These are phyloP conservation scores for Xestia rhomboidea DNA, from an alignment of 2,888 invertebrate species.

Conservation along the genomic window DNA sequence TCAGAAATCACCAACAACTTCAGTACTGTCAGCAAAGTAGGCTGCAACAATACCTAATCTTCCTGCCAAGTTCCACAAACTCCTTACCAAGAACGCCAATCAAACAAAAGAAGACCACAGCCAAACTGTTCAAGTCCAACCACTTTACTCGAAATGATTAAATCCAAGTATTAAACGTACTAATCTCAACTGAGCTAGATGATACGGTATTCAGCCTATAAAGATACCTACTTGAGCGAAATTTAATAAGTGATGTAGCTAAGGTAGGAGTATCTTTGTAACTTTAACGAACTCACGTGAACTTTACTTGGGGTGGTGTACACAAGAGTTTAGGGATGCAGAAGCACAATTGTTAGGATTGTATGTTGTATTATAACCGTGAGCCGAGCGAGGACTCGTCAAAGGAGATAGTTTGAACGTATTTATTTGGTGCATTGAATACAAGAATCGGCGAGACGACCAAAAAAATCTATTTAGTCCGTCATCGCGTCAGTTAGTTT, in stretches of 20 bases:
- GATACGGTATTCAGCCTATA: conserved; percentile 42
- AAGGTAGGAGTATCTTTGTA: conserved; percentile 47
- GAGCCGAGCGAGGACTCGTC: no score
- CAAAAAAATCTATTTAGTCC: no score
- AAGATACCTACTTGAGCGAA: conserved; percentile 44
- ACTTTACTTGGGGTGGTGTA: conserved; percentile 34
- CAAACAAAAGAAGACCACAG: conserved; percentile 36
- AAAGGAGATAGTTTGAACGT: no score
- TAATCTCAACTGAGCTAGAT: conserved; percentile 38
- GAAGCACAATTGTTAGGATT: conserved; percentile 22
- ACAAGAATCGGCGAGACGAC: no score
- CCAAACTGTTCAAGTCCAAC: conserved; percentile 11
- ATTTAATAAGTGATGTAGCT: conserved; percentile 68
- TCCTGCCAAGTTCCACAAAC: conserved; percentile 6
- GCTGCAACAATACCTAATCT: conserved; percentile 1
- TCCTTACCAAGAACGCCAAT: conserved; percentile 22
- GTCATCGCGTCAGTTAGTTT: no score
- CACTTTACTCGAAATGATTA: conserved; percentile 38
- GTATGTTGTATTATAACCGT: neutral
- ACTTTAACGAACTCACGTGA: conserved; percentile 61
- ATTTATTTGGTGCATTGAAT: no score
- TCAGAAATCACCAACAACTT: neutral
- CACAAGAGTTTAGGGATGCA: conserved; percentile 6
- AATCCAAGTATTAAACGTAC: conserved; percentile 35
- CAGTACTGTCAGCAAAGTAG: neutral